Base-by-base conservation (phyloP, 2,888 invertebrate species). In the Drosophila colorata region DNA sequence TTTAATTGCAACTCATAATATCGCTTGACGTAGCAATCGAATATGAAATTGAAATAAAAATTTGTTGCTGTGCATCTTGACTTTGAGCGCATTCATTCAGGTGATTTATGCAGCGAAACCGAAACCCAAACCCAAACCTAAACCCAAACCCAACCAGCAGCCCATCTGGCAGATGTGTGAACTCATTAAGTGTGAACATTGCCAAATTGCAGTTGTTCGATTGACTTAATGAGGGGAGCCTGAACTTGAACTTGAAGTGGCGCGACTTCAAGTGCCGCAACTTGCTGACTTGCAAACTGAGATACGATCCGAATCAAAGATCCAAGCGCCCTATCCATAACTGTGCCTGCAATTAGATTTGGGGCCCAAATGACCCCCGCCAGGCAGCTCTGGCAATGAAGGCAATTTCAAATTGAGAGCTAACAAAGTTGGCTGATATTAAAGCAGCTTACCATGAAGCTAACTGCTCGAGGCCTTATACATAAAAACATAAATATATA, bases 211-310 rank as follows among this genome's bases (percentile, higher is more conserved):
- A 78, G 65, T 73, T 18, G 67, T 48, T 72, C 61, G 81, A 78
- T 80, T 74, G 69, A 63, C 61, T 72, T 75, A 81, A 83, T 81
- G 87, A 71, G 71, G 55, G 60, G 49, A 53, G 69, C 69, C 68
- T 78, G 83, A 83, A 87, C 83, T 83, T 83, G 83, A 83, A 83
- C 83, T 83, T 83, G 87, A 87, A 83, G 87, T 84, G 72, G 41
- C 35, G 40, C 38, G 55, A 52, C 46, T 63, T 60, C 35, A 53
- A 61, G 51, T 52, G 53, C 40, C 52, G 46, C 23, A 40, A 63
- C 51, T 41, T n/a, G 43, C 53, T 70, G 61, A 80, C 59, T 60
- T 43, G 49, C 59, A 55, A 66, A 64, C 57, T 37, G 37, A 40
- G 40, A 55, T 41, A 2, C 25, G 40, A 63, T 35, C 1, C 25